Evolutionary conservation across 1,140 invertebrate genomes (phyloP), one percentile per base, ranked within the genome.

Genomic region (Sarcophaga peregrina): DNA sequence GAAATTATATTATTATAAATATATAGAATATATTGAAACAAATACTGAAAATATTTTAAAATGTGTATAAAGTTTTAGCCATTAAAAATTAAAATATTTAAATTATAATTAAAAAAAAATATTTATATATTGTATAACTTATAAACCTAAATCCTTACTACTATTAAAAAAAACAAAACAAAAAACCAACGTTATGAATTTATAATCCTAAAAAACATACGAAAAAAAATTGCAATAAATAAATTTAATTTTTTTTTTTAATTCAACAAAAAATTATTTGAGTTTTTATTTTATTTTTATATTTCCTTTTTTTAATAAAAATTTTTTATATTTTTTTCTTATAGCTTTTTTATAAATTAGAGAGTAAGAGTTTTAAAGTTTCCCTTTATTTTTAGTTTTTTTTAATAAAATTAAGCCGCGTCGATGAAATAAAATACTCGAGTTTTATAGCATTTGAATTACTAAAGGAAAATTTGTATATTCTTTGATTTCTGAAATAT

Each of bases 191-290:
- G n/a, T 76, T 54, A 85, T 86, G 78, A 75, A 80, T 82, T 82
- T 82, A 72, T 72, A 72, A 82, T 73, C 52, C 45, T 81, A 83
- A 85, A 84, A 83, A 81, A n/a, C 11, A 58, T 83, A 84, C 85
- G 73, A 86, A 83, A 72, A n/a, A 62, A 86, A 83, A 83, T 83
- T 85, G 83, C 87, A 88, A 88, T 88, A 87, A 86, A 76, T 25
- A 68, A 10, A 20, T 68, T 68, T 25, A 73, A 20, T 73, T 73
- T 7, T 37, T 37, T 25, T 10, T 25, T 25, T 73, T 37, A 73
- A 72, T 25, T 25, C 5, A 15, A 74, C 37, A 73, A 15, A 62
- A 15, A 68, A 68, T 52, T 52, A 37, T 37, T 52, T 52, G 50
- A 52, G 9, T 52, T 10, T 10, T 52, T 52, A 52, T 68, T 68